Evolutionary conservation across 1,140 invertebrate genomes (phyloP).

Genomic region (Temnothorax longispinosus): DNA sequence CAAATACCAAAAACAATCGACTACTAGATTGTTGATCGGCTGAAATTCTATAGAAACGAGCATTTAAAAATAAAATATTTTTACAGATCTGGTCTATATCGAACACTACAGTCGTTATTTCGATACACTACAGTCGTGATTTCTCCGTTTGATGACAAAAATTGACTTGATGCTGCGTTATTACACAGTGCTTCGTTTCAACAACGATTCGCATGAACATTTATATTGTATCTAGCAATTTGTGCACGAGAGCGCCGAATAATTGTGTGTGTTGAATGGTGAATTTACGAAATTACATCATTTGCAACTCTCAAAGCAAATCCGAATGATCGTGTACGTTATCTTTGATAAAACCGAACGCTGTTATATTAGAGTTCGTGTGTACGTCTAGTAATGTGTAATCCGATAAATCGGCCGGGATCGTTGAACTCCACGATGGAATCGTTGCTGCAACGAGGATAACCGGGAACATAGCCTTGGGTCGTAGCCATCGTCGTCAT

Average conservation of each 20-base stretch:
- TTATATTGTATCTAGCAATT: not conserved
- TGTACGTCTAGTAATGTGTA: not conserved
- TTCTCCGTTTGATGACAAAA: slow-evolving; percentile 14
- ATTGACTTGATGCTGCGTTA: not conserved
- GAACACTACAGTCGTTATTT: not conserved
- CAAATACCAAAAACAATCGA: not conserved
- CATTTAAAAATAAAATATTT: not conserved
- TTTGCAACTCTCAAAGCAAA: not conserved
- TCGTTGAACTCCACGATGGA: slow-evolving; percentile 49
- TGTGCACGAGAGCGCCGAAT: not conserved
- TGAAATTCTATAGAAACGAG: not conserved
- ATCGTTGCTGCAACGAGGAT: slow-evolving; percentile 34
- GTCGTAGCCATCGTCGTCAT: slow-evolving; percentile 54
- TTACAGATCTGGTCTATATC: not conserved
- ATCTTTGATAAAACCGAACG: not conserved
- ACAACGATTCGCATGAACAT: not conserved
- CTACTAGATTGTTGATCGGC: not conserved
- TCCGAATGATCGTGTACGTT: not conserved
- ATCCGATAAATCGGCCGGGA: slow-evolving; percentile 40
- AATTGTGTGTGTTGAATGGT: not conserved
- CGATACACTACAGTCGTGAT: not conserved
- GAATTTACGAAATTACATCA: not conserved
- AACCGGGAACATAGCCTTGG: slow-evolving; percentile 45
- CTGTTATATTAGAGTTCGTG: not conserved
- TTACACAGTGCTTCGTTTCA: slow-evolving; percentile 13